Evolutionary conservation across 2,113 vertebrate genomes (phyloP).

Genomic region (Murina feae): DNA sequence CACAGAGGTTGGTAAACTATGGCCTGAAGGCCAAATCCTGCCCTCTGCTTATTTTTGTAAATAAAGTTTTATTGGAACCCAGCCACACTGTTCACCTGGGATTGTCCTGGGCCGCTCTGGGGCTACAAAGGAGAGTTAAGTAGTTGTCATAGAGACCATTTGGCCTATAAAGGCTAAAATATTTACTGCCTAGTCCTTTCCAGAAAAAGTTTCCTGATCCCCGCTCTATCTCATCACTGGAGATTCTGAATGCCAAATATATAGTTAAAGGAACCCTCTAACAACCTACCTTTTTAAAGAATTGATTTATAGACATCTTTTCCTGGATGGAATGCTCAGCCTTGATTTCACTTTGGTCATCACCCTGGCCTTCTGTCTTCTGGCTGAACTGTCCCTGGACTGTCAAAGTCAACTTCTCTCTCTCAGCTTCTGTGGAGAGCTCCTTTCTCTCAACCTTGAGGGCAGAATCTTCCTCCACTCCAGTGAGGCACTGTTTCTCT

Average conservation of each 20-base stretch:
- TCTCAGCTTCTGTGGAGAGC: neutral
- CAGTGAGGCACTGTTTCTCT: neutral
- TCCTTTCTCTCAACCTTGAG: neutral
- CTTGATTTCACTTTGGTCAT: neutral
- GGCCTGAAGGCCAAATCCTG: neutral
- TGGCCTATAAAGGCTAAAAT: neutral
- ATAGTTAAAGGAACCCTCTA: neutral
- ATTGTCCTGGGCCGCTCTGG: neutral
- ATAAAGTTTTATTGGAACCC: constrained; percentile 24
- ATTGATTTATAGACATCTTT: neutral
- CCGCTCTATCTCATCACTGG: neutral
- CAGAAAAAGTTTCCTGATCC: neutral
- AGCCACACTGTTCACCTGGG: too few relatives aligned
- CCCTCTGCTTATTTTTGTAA: neutral
- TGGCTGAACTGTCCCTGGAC: fast-evolving
- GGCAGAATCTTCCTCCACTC: neutral
- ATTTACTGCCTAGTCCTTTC: neutral
- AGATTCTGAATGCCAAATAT: neutral
- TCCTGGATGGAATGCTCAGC: too few relatives aligned
- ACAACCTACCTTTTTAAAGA: neutral
- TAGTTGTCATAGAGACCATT: neutral
- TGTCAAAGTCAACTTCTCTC: neutral
- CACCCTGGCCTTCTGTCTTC: neutral
- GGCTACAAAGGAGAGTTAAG: neutral
- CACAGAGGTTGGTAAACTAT: neutral